Percentiles rank a stretch among this genome's conserved stretches.
These are phyloP conservation scores for Alces alces DNA, from an alignment of 2,113 vertebrate species.

Conservation along the genomic window DNA sequence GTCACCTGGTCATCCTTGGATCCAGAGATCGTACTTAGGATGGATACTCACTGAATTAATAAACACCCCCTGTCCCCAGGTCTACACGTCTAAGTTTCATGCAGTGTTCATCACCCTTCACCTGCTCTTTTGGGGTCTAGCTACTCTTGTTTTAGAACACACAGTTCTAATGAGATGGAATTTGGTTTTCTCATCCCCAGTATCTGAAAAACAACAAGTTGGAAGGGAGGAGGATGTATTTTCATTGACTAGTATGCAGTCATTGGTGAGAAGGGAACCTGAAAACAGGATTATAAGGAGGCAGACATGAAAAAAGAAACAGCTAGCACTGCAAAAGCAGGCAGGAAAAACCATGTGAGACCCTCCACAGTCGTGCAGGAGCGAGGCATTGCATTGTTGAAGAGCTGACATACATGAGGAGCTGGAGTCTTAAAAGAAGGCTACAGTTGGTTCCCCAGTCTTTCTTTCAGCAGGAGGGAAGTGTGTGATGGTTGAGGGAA, in stretches of 20 bases:
- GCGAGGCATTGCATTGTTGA: accelerated
- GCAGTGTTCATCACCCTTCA: accelerated
- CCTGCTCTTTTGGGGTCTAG: background rate
- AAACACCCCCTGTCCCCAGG: background rate
- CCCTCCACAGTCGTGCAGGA: background rate
- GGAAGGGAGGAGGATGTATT: background rate
- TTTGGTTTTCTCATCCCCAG: no score
- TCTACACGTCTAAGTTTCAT: accelerated
- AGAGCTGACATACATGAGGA: background rate
- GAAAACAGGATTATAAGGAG: background rate
- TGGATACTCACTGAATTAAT: accelerated
- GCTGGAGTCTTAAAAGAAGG: background rate
- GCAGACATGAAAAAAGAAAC: background rate
- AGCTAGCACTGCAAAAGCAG: background rate
- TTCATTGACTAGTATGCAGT: background rate
- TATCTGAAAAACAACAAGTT: background rate
- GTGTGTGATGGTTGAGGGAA: no score
- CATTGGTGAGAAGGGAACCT: background rate
- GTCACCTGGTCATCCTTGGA: accelerated
- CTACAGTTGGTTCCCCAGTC: background rate
- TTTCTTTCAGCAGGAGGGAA: background rate
- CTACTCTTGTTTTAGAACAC: background rate
- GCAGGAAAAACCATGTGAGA: background rate
- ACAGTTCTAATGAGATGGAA: background rate
- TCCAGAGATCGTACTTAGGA: accelerated